A percentile compares a stretch with the other conserved stretches of the same genome.
Conservation (phyloP, 2,113 vertebrate genomes). For the Chaetorhynchus papuensis region DNA sequence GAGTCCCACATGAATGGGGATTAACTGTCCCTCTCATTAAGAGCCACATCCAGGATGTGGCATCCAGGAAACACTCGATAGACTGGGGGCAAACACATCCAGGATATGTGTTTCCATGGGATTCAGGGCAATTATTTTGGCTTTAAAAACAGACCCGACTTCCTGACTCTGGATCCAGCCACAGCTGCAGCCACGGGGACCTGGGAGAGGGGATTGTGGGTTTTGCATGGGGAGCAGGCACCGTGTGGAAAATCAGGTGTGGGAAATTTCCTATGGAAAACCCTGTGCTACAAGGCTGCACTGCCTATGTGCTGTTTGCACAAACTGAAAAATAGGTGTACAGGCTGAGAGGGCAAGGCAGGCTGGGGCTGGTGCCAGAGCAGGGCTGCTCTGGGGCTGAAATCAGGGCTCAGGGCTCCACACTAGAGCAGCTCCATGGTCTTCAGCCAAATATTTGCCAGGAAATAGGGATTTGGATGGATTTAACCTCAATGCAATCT, state of each 20-base stretch:
- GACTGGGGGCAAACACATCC: not conserved
- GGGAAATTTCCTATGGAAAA: not conserved
- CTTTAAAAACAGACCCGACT: not conserved
- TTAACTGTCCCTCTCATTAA: not conserved
- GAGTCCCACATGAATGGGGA: fast-evolving
- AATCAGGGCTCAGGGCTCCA: not conserved
- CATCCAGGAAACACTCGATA: not conserved
- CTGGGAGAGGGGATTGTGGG: not conserved
- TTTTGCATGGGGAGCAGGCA: not conserved
- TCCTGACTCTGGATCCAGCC: not conserved
- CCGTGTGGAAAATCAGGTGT: fast-evolving
- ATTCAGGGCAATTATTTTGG: not conserved
- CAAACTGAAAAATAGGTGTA: not conserved
- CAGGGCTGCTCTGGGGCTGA: not conserved
- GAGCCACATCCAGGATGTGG: not conserved
- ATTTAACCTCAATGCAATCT: not conserved
- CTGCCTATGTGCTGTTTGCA: fast-evolving
- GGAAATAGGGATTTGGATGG: not conserved
- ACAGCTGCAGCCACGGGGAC: fast-evolving
- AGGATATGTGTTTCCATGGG: not conserved
- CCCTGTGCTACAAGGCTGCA: not conserved
- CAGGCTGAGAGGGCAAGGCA: not conserved
- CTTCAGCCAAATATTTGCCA: not conserved
- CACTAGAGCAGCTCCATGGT: not conserved
- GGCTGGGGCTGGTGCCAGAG: not conserved